phyloP scores from a whole-genome alignment of 2,113 vertebrate genomes.

The Dromiciops gliroides region DNA sequence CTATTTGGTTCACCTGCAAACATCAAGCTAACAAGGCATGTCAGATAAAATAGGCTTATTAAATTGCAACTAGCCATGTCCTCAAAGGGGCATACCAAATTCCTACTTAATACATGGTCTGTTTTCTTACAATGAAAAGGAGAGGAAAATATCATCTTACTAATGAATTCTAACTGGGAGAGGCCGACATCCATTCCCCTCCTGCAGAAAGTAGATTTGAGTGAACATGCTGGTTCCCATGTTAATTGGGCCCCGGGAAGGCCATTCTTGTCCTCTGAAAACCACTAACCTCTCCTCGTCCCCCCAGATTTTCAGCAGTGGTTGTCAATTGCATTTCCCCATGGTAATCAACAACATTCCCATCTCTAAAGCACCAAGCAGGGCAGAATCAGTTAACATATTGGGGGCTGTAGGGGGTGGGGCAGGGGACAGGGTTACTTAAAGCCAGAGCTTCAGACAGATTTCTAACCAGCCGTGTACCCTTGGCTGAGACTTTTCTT shows the following conservation, averaged over 20 bases:
- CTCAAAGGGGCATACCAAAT: neutral
- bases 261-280: neutral
- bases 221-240: neutral
- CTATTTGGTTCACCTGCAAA: too few relatives aligned
- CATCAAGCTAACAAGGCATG: too few relatives aligned
- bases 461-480: neutral
- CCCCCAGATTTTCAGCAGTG: neutral
- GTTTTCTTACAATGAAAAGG: neutral
- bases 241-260: neutral
- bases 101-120: neutral
- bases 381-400: neutral
- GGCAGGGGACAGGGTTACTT: neutral
- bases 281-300: neutral
- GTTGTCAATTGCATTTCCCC: neutral
- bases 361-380: neutral
- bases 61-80: neutral
- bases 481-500: too few relatives aligned
- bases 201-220: neutral
- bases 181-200: neutral
- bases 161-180: neutral
- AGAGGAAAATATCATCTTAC: neutral
- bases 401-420: too few relatives aligned
- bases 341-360: neutral
- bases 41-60: neutral
- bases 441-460: neutral